Conservation (phyloP, 2,797 vertebrate species). For the Eulemur mongoz region DNA sequence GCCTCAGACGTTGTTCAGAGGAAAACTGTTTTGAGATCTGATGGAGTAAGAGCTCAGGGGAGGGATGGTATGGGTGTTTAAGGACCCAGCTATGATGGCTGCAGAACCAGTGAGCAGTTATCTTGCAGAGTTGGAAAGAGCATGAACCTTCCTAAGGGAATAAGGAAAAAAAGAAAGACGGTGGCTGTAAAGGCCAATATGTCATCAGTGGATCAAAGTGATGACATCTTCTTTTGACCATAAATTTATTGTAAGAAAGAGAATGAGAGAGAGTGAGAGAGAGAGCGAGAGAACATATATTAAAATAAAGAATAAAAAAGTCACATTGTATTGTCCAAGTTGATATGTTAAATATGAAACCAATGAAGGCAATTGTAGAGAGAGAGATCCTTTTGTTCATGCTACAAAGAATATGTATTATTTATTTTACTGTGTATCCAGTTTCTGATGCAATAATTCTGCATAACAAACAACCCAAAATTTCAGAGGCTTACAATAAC, state of each 20-base stretch:
- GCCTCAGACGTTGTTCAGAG: neutral
- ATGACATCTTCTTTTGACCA: neutral
- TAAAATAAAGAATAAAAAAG: constrained; percentile 22
- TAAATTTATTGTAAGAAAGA: neutral
- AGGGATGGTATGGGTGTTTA: neutral
- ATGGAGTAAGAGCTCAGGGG: neutral
- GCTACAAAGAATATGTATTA: neutral
- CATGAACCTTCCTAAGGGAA: neutral
- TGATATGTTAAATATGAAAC: constrained; percentile 15
- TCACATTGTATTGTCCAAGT: neutral
- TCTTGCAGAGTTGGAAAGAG: neutral
- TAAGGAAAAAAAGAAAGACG: neutral
- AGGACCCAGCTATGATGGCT: neutral
- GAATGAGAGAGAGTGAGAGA: neutral
- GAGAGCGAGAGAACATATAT: neutral
- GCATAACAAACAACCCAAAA: constrained; percentile 1
- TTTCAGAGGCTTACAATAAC: neutral
- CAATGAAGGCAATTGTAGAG: neutral
- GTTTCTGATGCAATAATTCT: constrained; percentile 13
- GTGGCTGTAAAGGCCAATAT: neutral
- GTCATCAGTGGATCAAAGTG: neutral
- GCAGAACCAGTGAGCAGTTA: neutral
- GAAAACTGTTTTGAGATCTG: neutral
- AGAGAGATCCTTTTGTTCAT: neutral
- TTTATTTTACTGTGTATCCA: neutral